Conservation (phyloP, 64 coral and sea anemone species). For the Dendrophyllia cribrosa region DNA sequence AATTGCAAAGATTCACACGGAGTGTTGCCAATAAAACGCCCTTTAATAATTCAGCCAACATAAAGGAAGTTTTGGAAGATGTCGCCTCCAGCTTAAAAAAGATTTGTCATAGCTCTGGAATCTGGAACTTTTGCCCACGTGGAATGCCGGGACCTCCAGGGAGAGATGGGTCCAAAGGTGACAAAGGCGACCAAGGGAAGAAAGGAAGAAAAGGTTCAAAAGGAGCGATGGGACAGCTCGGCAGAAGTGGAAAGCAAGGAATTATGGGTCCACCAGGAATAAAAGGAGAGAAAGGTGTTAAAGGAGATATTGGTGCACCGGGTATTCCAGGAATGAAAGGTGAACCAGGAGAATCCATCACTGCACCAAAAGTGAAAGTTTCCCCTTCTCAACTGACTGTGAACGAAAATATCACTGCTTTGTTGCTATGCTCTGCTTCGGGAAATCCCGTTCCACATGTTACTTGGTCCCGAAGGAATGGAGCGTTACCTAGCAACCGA, state of each 20-base stretch:
- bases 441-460: not conserved
- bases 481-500: not conserved
- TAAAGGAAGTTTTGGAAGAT: not conserved
- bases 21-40: not conserved
- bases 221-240: not conserved
- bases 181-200: not conserved
- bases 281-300: not conserved
- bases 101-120: not conserved
- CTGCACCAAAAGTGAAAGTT: not conserved
- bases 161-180: constrained; percentile 6
- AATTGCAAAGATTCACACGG: not conserved
- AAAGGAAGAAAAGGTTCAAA: not conserved
- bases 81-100: not conserved
- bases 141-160: not conserved
- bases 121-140: not conserved
- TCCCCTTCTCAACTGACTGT: not conserved
- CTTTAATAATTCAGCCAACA: not conserved
- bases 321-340: constrained; percentile 16
- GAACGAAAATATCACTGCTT: not conserved
- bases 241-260: not conserved
- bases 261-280: not conserved
- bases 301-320: not conserved
- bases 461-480: not conserved
- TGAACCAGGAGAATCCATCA: not conserved
- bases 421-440: not conserved